Base-by-base conservation (phyloP, 2,113 vertebrate genomes). In the Aspidoscelis tigris region DNA sequence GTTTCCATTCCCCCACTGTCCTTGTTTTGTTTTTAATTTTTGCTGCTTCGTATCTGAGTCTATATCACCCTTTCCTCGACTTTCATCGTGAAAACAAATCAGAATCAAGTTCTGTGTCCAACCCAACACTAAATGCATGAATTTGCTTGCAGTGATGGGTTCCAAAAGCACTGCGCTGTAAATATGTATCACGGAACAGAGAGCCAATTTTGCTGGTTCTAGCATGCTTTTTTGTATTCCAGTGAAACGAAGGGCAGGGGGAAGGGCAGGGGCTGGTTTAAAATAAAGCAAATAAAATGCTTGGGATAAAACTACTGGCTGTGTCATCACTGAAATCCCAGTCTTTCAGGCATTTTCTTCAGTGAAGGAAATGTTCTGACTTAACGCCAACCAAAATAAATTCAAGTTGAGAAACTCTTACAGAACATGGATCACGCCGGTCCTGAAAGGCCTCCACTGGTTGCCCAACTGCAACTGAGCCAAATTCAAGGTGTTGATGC, bases 181-280 rank as follows among this genome's bases (percentile, higher is more conserved):
- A 84, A 84, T 78, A 84, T 84, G 68, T 72, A 78, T 33, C 53
- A 84, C 65, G 68, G 33, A 64, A 39, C 21, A 84, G 50, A 74
- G 71, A 33, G 26, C 41, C 43, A 53, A 71, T 78, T 71, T 84
- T 39, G 10, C 2, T 4, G 47, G 4, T 16, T 43, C 11, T 78
- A 61, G 76, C 76, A 84, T 78, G 83, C 41, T 84, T 78, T 84
- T 78, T 78, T 78, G 74, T 84, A 78, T 41, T 65, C 75, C n/a
- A 43, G 16, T 24, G 21, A 55, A 69, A 55, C 61, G 33, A 55
- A 53, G 11, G 7, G 12, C 0, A 9, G 44, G 1, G 65, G 50
- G 9, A 1, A 2, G 26, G 82, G 22, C 22, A 39, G 83, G 58
- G 18, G 58, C 12, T 61, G 58, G 14, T 61, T 61, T 18, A 61